Percentiles rank a stretch among this genome's conserved stretches.
phyloP scores from a whole-genome alignment of 2,888 invertebrate genomes.

The Catocala nupta region DNA sequence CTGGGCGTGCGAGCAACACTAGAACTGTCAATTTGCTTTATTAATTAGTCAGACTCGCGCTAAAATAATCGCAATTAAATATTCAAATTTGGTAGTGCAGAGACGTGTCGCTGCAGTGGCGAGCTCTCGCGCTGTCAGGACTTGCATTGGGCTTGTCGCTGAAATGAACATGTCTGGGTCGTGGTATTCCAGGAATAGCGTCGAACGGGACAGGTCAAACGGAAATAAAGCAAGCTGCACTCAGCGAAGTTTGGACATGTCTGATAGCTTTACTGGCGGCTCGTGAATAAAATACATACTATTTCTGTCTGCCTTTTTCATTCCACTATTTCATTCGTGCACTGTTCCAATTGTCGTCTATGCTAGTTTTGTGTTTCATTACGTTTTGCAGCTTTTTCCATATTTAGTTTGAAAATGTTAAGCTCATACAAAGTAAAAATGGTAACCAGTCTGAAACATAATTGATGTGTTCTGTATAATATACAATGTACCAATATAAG shows the following conservation, averaged over 20 bases:
- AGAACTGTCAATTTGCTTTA: slow-evolving; percentile 74
- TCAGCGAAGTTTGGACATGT: slow-evolving; percentile 83
- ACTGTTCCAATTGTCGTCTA: slow-evolving; percentile 56
- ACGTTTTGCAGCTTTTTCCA: slow-evolving; percentile 7
- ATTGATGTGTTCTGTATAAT: too few species aligned
- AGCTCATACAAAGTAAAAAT: too few species aligned
- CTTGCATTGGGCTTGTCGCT: slow-evolving; percentile 80
- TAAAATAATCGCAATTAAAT: slow-evolving; percentile 81
- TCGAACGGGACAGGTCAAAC: slow-evolving; percentile 83
- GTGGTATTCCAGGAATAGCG: slow-evolving; percentile 78
- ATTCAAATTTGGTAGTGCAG: slow-evolving; percentile 83
- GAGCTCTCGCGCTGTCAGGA: slow-evolving; percentile 72
- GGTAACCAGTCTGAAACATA: too few species aligned
- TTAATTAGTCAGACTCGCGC: slow-evolving; percentile 72
- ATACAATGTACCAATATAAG: too few species aligned
- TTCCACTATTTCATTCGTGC: slow-evolving; percentile 48
- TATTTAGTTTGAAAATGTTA: too few species aligned
- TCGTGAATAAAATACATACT: slow-evolving; percentile 80
- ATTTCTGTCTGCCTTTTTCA: slow-evolving; percentile 68
- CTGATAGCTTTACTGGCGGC: slow-evolving; percentile 79
- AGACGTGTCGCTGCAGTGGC: slow-evolving; percentile 76
- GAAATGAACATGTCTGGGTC: slow-evolving; percentile 80
- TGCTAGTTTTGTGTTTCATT: slow-evolving; percentile 32
- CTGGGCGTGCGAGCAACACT: slow-evolving; percentile 54
- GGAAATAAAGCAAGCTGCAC: slow-evolving; percentile 85